Base-by-base conservation (phyloP, 2,113 vertebrate genomes). In the Phyllopteryx taeniolatus region DNA sequence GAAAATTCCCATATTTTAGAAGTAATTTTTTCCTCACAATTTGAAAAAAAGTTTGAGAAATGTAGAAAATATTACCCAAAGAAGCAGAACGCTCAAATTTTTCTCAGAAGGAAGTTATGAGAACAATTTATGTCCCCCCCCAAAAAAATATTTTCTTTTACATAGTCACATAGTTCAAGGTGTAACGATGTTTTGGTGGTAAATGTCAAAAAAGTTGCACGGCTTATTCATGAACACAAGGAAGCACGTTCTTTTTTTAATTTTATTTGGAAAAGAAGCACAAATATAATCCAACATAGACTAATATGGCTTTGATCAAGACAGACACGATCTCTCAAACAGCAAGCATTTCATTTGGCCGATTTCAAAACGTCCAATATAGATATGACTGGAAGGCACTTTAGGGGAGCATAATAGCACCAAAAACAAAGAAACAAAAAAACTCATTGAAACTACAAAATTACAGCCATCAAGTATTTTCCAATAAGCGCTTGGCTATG, bases 391-490 rank as follows among this genome's bases (percentile, higher is more conserved):
- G 67, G 71, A 73, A 90, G 85, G 83, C 83, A 86, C 82, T 72
- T 79, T 79, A 31, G 9, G 59, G 70, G 46, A 57, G 61, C 61
- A 63, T 12, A 53, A 59, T 47, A 59, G 68, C 10, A 69, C 17
- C 71, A 39, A 64, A 47, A 43, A 67, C 56, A 63, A 70, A 65
- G 35, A 5, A 17, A 8, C 10, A 42, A 43, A 59, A 74, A 70
- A 62, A 0, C 62, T 39, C 35, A 1, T 27, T 39, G 35, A 42
- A 70, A 19, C 49, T 33, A 43, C 57, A 57, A 43, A 47, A 33
- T 62, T 39, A 59, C 7, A 72, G 64, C 74, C 19, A 80, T 87
- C 83, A 87, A 85, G 83, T 88, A 83, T 81, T 81, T 81, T 81
- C 79, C 57, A 35, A 14, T 79, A 82, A 80, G 77, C 69, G 75